These are phyloP conservation scores for Pseudopodoces humilis DNA, from an alignment of 2,113 vertebrate species.

Conservation along the genomic window DNA sequence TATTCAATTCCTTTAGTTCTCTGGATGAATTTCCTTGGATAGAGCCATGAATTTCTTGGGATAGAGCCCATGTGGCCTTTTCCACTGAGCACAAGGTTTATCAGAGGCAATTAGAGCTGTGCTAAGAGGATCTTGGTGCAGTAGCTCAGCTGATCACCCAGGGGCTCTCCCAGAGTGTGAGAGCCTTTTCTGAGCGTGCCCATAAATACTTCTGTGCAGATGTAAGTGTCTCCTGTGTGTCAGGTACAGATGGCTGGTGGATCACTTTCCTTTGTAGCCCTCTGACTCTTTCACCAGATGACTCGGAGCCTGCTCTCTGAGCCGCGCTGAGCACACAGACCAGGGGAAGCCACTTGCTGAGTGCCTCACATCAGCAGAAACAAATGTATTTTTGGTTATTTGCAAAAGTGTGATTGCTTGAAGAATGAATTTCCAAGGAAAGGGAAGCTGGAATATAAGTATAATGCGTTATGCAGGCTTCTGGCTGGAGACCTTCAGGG, in stretches of 20 bases:
- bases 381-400: background rate
- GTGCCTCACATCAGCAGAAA: background rate
- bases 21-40: background rate
- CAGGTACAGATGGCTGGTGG: background rate
- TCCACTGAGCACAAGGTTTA: background rate
- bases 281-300: background rate
- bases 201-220: background rate
- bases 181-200: background rate
- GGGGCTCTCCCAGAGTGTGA: rapidly evolving
- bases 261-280: background rate
- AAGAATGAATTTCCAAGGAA: background rate
- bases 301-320: background rate
- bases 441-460: background rate
- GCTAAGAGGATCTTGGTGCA: background rate
- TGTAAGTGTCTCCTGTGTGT: background rate
- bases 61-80: background rate
- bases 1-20: background rate
- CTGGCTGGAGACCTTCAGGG: background rate
- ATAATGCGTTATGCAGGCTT: background rate
- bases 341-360: background rate
- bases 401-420: background rate
- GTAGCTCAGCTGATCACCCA: background rate
- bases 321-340: background rate
- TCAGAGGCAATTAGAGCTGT: background rate
- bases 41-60: background rate